phyloP scores from a whole-genome alignment of 1,140 invertebrate species.

The Lepidurus packardi region DNA sequence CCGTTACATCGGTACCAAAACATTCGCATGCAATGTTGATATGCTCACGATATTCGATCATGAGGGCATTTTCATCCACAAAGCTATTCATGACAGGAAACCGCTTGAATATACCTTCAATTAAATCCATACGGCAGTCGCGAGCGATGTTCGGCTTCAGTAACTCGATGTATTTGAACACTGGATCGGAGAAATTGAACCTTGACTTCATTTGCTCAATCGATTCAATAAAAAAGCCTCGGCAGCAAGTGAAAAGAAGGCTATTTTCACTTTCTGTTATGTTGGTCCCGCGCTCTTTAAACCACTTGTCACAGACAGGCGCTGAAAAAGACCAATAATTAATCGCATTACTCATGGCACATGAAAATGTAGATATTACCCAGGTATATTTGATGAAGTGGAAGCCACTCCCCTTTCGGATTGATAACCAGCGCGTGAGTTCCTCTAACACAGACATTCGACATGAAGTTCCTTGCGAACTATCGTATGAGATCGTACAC shows the following conservation, averaged over 20 bases:
- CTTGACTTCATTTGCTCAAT: too few species aligned
- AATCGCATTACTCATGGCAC: too few species aligned
- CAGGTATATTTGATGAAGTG: background rate
- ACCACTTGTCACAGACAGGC: background rate
- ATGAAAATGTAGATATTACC: too few species aligned
- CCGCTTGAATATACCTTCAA: too few species aligned
- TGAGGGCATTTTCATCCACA: too few species aligned
- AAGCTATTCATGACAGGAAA: too few species aligned
- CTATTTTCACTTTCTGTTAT: background rate
- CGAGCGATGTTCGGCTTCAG: background rate
- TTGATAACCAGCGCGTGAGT: background rate
- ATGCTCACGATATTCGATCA: too few species aligned
- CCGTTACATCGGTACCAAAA: too few species aligned
- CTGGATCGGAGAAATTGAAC: too few species aligned
- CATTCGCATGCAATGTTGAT: too few species aligned
- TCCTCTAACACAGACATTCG: background rate
- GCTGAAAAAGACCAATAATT: background rate
- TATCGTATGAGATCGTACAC: background rate
- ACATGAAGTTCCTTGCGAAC: background rate
- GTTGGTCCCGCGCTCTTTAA: background rate
- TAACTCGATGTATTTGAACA: too few species aligned
- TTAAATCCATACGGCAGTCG: too few species aligned
- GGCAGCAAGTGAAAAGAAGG: background rate
- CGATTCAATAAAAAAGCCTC: background rate
- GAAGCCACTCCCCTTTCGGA: background rate